Evolutionary conservation across 2,888 invertebrate species (phyloP).

Genomic region (Xestia xanthographa): DNA sequence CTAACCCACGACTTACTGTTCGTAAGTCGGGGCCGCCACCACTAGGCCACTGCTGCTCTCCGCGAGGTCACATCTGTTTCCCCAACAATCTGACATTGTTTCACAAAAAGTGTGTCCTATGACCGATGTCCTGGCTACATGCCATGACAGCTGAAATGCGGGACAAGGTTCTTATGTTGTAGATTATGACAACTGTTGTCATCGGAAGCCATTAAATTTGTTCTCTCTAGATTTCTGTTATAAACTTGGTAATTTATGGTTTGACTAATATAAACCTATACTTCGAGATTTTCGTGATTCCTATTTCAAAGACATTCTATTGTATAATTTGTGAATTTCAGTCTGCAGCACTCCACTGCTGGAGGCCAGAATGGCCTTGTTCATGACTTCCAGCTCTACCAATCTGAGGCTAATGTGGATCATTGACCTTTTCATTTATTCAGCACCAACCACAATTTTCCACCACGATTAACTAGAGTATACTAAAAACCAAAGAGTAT

Average conservation of each 20-base stretch:
- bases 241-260: conserved; percentile 1
- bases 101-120: background rate
- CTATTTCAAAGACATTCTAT: background rate
- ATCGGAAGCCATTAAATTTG: conserved; percentile 11
- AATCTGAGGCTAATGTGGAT: background rate
- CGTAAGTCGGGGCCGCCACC: too few relatives aligned
- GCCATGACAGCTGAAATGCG: conserved; percentile 15
- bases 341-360: background rate
- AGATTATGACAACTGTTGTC: conserved; percentile 9
- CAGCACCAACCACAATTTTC: background rate
- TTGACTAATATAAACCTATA: background rate
- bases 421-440: background rate
- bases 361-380: background rate
- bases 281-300: background rate
- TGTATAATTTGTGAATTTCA: background rate
- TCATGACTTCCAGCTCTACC: background rate
- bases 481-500: background rate
- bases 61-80: conserved; percentile 16
- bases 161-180: background rate
- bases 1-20: too few relatives aligned
- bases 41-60: too few relatives aligned
- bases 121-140: conserved; percentile 23
- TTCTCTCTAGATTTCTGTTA: conserved; percentile 5
- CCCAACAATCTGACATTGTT: background rate
- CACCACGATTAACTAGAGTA: background rate